Conservation (phyloP, 2,888 invertebrate species). For the Pachycephus smyrnensis region DNA sequence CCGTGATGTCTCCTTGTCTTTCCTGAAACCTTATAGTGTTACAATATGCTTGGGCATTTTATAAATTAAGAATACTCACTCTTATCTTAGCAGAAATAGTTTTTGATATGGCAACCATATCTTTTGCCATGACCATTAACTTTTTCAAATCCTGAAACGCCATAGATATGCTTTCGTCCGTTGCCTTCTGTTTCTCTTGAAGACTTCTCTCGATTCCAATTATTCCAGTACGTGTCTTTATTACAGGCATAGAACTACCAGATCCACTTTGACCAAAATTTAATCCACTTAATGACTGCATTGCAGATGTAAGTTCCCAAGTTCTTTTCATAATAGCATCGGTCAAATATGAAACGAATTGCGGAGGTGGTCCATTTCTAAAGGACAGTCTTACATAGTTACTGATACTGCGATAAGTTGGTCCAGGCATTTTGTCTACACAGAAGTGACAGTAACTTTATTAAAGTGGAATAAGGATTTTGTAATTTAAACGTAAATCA, state of each 20-base stretch:
- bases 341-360: slow-evolving; percentile 74
- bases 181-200: slow-evolving; percentile 89
- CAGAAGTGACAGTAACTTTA: slow-evolving; percentile 31
- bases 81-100: slow-evolving; percentile 92
- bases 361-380: slow-evolving; percentile 80
- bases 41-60: slow-evolving; percentile 11
- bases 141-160: slow-evolving; percentile 97
- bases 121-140: slow-evolving; percentile 96
- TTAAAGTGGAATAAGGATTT: slow-evolving; percentile 9
- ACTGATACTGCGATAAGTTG: slow-evolving; percentile 77
- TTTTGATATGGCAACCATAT: slow-evolving; percentile 95
- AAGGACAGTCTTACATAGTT: slow-evolving; percentile 88
- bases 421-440: slow-evolving; percentile 78
- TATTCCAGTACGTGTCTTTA: slow-evolving; percentile 88
- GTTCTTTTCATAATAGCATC: slow-evolving; percentile 74
- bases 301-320: slow-evolving; percentile 71
- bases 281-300: slow-evolving; percentile 23
- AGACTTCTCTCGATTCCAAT: slow-evolving; percentile 95
- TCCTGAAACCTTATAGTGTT: slow-evolving; percentile 70
- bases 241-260: slow-evolving; percentile 60
- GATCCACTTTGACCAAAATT: slow-evolving; percentile 23
- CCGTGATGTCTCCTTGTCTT: slow-evolving; percentile 94
- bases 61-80: slow-evolving; percentile 64
- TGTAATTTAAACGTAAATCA: slow-evolving; percentile 2
- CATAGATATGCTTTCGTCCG: slow-evolving; percentile 89